Conservation (phyloP, 2,888 invertebrate genomes). For the Drosophila percnosoma region DNA sequence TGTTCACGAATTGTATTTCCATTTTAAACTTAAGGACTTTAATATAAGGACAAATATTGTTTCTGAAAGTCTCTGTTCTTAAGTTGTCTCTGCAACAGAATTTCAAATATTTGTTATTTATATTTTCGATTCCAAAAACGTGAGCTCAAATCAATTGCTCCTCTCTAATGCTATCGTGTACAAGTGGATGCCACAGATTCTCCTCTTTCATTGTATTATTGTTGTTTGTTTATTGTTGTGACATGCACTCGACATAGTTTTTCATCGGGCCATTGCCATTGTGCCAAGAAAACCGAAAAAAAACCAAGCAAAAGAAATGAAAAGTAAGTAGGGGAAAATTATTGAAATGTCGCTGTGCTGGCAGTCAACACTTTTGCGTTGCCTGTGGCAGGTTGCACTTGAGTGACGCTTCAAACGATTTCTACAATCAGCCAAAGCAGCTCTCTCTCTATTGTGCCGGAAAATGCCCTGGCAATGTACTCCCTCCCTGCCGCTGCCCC, state of each 20-base stretch:
- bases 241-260: constrained; percentile 74
- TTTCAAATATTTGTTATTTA: neutral
- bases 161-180: constrained; percentile 33
- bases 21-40: too few relatives aligned
- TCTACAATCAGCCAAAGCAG: constrained; percentile 3
- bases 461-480: neutral
- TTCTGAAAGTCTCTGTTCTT: neutral
- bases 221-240: constrained; percentile 39
- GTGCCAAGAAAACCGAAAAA: constrained; percentile 27
- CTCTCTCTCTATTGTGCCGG: constrained; percentile 28
- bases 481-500: neutral
- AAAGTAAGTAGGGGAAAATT: constrained; percentile 20
- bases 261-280: constrained; percentile 25
- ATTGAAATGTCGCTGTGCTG: constrained; percentile 47
- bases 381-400: constrained; percentile 48
- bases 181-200: constrained; percentile 22
- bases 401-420: constrained; percentile 29
- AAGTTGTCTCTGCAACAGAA: neutral
- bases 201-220: constrained; percentile 24
- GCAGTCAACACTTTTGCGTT: constrained; percentile 64
- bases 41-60: neutral
- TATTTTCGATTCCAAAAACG: neutral
- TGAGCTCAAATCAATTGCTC: constrained; percentile 18
- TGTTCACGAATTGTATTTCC: neutral
- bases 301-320: neutral